A percentile compares a stretch with the other conserved stretches of the same genome.
Evolutionary conservation across 2,888 invertebrate genomes (phyloP).

Genomic region (Candidula unifasciata): DNA sequence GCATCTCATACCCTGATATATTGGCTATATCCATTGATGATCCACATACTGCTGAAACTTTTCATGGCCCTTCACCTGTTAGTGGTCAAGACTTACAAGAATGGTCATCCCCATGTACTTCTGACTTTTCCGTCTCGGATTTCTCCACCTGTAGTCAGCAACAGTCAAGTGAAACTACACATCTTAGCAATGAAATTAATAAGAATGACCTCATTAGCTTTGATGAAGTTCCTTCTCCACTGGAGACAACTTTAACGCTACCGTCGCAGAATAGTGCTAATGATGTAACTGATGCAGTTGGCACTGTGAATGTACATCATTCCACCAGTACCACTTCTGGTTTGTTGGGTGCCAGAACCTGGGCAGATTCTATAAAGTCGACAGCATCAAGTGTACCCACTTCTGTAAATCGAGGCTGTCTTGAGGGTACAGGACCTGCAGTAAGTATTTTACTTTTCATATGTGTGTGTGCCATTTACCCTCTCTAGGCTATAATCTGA

Average conservation of each 20-base stretch:
- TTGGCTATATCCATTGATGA: not conserved
- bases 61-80: not conserved
- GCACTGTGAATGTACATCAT: not conserved
- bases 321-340: not conserved
- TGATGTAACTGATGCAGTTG: too few species aligned
- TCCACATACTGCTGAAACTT: not conserved
- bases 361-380: not conserved
- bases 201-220: not conserved
- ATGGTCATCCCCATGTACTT: not conserved
- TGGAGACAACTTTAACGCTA: not conserved
- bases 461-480: not conserved
- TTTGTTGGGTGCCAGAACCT: not conserved
- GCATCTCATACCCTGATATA: too few species aligned
- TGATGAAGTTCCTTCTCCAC: too few species aligned
- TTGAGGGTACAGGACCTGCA: constrained; percentile 19
- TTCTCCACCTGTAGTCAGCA: too few species aligned
- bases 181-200: too few species aligned
- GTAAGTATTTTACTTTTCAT: constrained; percentile 12
- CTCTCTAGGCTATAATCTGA: too few species aligned
- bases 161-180: too few species aligned
- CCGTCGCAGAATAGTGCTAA: not conserved
- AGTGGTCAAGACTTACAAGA: not conserved
- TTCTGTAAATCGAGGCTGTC: constrained; percentile 28
- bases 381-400: not conserved
- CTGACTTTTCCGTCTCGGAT: not conserved